A percentile compares a stretch with the other conserved stretches of the same genome.
Conservation (phyloP, 2,113 vertebrate species). For the Ctenodactylus gundi region DNA sequence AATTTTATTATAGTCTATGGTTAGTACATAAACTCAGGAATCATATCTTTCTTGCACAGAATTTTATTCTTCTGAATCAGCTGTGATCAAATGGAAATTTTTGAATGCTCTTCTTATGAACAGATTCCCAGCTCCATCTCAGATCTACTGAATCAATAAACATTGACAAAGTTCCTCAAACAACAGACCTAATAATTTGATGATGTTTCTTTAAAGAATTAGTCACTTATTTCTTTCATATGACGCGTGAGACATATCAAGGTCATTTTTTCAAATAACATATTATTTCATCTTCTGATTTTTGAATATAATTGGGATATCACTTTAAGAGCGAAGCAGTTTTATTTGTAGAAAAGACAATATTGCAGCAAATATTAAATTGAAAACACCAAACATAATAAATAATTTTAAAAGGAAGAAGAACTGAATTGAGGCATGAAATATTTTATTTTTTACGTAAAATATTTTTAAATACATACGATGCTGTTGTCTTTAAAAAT, state of each 20-base stretch:
- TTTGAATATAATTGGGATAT: background rate
- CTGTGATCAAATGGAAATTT: background rate
- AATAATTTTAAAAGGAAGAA: background rate
- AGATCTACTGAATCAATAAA: background rate
- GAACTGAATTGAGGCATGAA: background rate
- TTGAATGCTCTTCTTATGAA: background rate
- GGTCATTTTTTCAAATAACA: background rate
- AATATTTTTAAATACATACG: background rate
- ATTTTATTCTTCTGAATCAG: background rate
- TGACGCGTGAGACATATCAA: background rate
- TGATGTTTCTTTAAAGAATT: background rate
- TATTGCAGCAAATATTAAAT: background rate
- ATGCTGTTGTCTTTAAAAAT: background rate
- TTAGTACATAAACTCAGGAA: background rate
- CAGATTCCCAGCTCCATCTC: background rate
- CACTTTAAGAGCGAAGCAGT: background rate
- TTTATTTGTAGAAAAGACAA: background rate
- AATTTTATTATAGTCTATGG: background rate
- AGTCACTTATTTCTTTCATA: background rate
- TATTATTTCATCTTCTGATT: background rate
- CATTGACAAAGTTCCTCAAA: background rate
- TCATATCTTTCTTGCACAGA: background rate
- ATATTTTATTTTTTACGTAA: background rate
- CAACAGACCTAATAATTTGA: background rate
- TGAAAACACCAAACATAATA: background rate